phyloP scores from a whole-genome alignment of 2,113 vertebrate species.

The Aepyceros melampus region DNA sequence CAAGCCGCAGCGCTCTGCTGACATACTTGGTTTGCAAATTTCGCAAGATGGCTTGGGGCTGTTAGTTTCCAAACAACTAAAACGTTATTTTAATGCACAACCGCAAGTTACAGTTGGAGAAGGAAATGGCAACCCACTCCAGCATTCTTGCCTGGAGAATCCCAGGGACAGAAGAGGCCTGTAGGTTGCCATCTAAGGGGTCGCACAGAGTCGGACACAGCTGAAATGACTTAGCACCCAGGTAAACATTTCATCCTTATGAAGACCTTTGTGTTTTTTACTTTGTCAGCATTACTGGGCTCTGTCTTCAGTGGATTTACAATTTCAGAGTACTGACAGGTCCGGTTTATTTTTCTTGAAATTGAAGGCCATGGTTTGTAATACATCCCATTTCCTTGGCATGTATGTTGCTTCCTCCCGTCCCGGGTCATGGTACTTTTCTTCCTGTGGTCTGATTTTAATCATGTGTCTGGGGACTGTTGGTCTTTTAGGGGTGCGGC shows the following conservation, averaged over 20 bases:
- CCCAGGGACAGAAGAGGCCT: not conserved
- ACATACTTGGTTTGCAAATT: not conserved
- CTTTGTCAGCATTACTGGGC: fast-evolving
- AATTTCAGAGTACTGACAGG: not conserved
- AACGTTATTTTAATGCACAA: not conserved
- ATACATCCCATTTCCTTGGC: not conserved
- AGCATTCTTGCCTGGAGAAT: not conserved
- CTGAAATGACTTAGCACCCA: fast-evolving
- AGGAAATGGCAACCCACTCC: not conserved
- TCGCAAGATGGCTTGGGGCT: not conserved
- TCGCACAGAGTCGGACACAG: not conserved
- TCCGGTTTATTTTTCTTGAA: not conserved
- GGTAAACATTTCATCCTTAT: fast-evolving
- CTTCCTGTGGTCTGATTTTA: not conserved
- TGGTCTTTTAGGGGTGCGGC: fast-evolving
- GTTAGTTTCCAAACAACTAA: not conserved
- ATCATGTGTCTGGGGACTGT: not conserved
- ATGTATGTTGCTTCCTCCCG: fast-evolving
- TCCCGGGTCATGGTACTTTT: fast-evolving
- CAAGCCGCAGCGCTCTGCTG: fast-evolving
- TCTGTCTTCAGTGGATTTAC: not conserved
- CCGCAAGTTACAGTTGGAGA: not conserved
- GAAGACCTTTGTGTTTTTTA: not conserved
- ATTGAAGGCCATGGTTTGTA: not conserved
- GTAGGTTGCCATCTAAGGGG: fast-evolving